A percentile compares a stretch with the other conserved stretches of the same genome.
Conservation (phyloP, 2,113 vertebrate genomes). For the Galbula dea region DNA sequence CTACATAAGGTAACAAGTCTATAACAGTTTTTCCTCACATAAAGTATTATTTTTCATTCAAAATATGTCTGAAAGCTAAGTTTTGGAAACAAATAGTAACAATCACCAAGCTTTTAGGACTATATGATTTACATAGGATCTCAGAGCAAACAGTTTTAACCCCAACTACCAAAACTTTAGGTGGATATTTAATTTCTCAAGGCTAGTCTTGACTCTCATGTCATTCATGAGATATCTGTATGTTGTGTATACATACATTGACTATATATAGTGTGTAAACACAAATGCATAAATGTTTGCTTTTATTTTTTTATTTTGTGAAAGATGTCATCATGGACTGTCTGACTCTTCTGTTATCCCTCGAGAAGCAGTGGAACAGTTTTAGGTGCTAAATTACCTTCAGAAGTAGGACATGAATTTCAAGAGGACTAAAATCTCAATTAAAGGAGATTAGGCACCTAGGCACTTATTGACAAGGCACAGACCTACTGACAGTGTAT, state of each 20-base stretch:
- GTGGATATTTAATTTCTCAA: background rate
- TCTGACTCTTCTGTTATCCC: background rate
- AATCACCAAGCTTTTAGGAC: background rate
- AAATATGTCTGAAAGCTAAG: background rate
- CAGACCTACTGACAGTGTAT: background rate
- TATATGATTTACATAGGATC: background rate
- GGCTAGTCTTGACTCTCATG: background rate
- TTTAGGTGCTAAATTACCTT: constrained; percentile 5
- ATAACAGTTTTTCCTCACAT: background rate
- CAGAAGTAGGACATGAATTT: background rate
- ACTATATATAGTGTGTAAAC: background rate
- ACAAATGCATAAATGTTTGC: background rate
- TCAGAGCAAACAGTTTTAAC: background rate
- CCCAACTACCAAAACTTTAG: background rate
- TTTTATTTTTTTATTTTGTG: background rate
- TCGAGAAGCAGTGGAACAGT: background rate
- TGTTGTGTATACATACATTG: accelerated
- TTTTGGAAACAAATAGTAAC: background rate
- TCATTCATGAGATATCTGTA: background rate
- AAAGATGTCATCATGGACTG: background rate
- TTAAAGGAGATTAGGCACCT: background rate
- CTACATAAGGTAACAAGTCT: background rate
- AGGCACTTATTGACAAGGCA: background rate
- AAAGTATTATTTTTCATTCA: background rate
- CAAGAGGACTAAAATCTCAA: background rate